Base-by-base conservation (phyloP, 64 coral and sea anemone species). In the Orbicella faveolata region DNA sequence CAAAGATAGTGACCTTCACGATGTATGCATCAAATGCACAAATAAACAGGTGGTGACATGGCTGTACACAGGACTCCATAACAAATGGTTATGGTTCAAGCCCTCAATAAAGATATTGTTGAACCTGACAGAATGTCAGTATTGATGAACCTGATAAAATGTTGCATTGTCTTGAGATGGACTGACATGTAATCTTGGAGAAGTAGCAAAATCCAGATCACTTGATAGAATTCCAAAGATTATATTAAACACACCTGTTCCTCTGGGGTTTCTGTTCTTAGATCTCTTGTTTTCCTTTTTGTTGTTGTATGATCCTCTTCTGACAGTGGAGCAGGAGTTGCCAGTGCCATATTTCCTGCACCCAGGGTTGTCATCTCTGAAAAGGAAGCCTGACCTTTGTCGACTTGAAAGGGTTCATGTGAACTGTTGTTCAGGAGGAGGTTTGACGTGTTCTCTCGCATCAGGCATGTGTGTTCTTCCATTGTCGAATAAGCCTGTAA, bases 401-500 rank as follows among this genome's bases (percentile, higher is more conserved):
- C 90, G 1, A 93, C 76, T 81, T 79, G 88, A 63, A 63, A 68
- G 7, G 82, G 34, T 76, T 79, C 54, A 83, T 75, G 89, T 23
- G 78, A 41, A 34, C 84, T 75, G 75, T 91, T 73, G 54, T 78
- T 83, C 8, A 99, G 88, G 11, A 92, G 75, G 62, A 99, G 84
- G 34, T 89, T 88, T 48, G 91, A 88, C 0, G 66, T 65, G 59
- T 94, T 77, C 84, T 95, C 91, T 79, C 97, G 59, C 34, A 93
- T 75, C 2, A 99, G 79, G 36, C 88, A 91, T 0, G 94, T 93
- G 36, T 96, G 83, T 54, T 81, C 76, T 78, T 96, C 94, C 81
- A 96, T 89, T 30, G 84, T 90, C 39, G 91, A 89, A 88, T 99
- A 99, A 16, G 94, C 82, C 95, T 97, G 34, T 34, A 75, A 76